These are phyloP conservation scores for Drosophila macrothrix DNA, from an alignment of 2,888 invertebrate genomes.

Conservation along the genomic window DNA sequence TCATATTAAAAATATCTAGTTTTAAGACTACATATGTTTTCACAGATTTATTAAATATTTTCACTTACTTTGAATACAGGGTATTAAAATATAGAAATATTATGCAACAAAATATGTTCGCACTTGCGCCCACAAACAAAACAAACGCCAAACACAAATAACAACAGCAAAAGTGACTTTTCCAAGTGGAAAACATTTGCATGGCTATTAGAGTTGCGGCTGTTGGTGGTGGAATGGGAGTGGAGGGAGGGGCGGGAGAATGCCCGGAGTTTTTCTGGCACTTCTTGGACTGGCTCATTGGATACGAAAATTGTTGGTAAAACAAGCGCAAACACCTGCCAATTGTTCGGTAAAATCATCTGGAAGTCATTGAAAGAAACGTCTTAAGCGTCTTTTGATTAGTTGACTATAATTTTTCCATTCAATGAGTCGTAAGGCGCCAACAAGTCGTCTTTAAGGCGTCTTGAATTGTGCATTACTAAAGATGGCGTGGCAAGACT, in stretches of 20 bases:
- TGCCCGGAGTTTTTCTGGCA: conserved; percentile 16
- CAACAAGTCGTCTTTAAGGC: conserved; percentile 13
- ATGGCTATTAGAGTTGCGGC: conserved; percentile 45
- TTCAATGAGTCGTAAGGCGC: conserved; percentile 79
- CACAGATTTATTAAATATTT: not conserved
- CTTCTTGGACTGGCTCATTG: conserved; percentile 55
- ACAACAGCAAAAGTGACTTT: conserved; percentile 58
- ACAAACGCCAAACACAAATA: conserved; percentile 40
- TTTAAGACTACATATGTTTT: not conserved
- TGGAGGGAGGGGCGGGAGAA: not conserved
- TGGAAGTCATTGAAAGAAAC: conserved; percentile 31
- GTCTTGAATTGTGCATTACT: conserved; percentile 1
- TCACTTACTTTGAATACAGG: not conserved
- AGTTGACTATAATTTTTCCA: conserved; percentile 83
- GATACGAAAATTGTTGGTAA: conserved; percentile 82
- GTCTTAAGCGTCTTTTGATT: conserved; percentile 69
- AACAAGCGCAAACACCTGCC: conserved; percentile 83
- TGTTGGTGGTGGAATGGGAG: not conserved
- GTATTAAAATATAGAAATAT: conserved; percentile 31
- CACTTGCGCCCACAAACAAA: conserved; percentile 62
- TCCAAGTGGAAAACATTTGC: conserved; percentile 77
- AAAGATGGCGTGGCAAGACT: not conserved
- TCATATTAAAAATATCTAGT: not conserved
- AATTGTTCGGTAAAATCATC: conserved; percentile 46
- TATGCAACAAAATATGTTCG: conserved; percentile 54